Percentiles rank a stretch among this genome's conserved stretches.
phyloP scores from a whole-genome alignment of 2,888 invertebrate species.

The Tridacna crocea region DNA sequence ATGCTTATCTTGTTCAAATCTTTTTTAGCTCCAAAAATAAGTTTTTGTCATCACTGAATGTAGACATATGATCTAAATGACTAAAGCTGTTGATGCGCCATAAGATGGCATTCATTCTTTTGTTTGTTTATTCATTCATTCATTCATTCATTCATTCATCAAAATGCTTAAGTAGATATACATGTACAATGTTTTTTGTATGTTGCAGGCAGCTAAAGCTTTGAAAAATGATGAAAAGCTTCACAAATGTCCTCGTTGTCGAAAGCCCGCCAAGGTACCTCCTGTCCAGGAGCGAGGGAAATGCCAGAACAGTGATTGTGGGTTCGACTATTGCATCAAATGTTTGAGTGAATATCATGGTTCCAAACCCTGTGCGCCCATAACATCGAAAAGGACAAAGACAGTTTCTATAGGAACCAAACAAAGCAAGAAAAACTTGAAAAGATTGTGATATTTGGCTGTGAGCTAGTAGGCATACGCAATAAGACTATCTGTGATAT shows the following conservation, averaged over 20 bases:
- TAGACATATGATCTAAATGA: too few species aligned
- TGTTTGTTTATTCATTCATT: too few species aligned
- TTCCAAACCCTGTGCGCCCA: slow-evolving; percentile 65
- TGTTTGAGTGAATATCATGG: slow-evolving; percentile 71
- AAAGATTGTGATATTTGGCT: slow-evolving; percentile 61
- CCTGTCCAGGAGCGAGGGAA: slow-evolving; percentile 68
- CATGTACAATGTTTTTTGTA: background rate
- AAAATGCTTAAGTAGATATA: background rate
- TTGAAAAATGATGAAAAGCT: slow-evolving; percentile 73
- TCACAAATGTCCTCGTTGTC: slow-evolving; percentile 75
- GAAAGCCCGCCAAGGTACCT: slow-evolving; percentile 69
- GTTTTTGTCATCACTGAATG: too few species aligned
- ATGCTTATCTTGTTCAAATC: too few species aligned
- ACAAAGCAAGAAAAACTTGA: slow-evolving; percentile 72
- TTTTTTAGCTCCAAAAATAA: too few species aligned
- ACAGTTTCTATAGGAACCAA: slow-evolving; percentile 68
- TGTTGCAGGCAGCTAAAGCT: slow-evolving; percentile 65
- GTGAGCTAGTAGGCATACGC: background rate
- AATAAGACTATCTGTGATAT: background rate
- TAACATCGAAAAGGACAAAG: slow-evolving; percentile 60
- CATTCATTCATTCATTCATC: too few species aligned
- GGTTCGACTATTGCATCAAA: slow-evolving; percentile 71
- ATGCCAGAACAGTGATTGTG: slow-evolving; percentile 69
- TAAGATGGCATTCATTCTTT: too few species aligned
- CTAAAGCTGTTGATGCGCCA: too few species aligned